These are phyloP conservation scores for Apamea sordens DNA, from an alignment of 2,888 invertebrate genomes.

Conservation along the genomic window DNA sequence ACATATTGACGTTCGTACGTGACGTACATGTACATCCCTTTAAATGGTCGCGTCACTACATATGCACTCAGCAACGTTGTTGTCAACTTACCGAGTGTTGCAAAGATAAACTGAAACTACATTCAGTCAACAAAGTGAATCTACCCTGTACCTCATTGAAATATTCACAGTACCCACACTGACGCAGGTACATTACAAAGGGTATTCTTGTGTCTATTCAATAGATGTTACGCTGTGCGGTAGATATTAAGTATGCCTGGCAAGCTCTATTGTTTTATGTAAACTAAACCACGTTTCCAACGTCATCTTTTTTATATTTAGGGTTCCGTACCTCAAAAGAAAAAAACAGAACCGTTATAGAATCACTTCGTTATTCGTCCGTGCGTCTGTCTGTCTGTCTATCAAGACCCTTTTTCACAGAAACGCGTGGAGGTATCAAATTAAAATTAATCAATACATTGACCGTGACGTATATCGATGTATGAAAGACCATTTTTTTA, in stretches of 20 bases:
- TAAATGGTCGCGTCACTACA: constrained; percentile 9
- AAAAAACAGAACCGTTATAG: background rate
- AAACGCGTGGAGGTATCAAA: background rate
- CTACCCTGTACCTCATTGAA: constrained; percentile 35
- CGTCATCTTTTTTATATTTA: background rate
- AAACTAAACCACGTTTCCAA: background rate
- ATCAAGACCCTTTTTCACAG: background rate
- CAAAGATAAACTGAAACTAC: constrained; percentile 27
- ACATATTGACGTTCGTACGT: background rate
- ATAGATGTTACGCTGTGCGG: constrained; percentile 27
- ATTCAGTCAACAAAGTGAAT: constrained; percentile 31
- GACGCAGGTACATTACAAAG: constrained; percentile 31
- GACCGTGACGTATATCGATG: no score
- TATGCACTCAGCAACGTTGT: constrained; percentile 9
- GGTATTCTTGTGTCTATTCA: constrained; percentile 28
- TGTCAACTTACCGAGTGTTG: constrained; percentile 4
- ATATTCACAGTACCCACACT: constrained; percentile 22
- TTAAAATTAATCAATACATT: background rate
- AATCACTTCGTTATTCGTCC: background rate
- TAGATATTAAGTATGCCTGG: constrained; percentile 40
- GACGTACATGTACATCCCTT: background rate
- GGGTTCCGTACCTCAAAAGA: background rate
- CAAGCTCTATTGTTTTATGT: constrained; percentile 30
- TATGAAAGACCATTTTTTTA: no score
- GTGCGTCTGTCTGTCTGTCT: background rate